These are phyloP conservation scores for Epsilonema sp. DNA, from an alignment of 2,888 invertebrate species.

Conservation along the genomic window DNA sequence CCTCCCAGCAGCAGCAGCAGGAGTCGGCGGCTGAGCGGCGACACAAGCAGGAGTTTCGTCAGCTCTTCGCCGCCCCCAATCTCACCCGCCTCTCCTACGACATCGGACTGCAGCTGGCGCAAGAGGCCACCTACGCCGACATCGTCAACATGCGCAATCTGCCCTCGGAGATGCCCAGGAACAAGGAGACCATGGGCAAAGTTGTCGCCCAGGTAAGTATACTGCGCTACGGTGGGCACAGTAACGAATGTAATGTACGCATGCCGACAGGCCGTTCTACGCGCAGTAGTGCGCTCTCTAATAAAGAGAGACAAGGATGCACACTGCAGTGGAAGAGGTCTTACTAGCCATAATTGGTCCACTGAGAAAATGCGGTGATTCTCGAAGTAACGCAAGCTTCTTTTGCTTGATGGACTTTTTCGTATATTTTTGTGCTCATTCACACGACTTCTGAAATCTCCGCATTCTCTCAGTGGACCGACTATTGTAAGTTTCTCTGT, in stretches of 20 bases:
- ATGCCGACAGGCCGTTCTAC: too few species aligned
- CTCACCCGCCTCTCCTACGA: not conserved
- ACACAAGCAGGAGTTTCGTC: not conserved
- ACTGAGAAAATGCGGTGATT: too few species aligned
- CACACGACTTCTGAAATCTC: not conserved
- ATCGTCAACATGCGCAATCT: not conserved
- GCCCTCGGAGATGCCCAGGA: constrained; percentile 1
- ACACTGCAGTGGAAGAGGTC: too few species aligned
- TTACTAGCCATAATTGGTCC: too few species aligned
- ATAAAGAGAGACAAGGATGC: too few species aligned
- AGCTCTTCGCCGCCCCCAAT: not conserved
- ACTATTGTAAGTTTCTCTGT: not conserved
- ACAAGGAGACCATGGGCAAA: not conserved
- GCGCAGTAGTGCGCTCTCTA: too few species aligned
- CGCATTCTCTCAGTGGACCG: too few species aligned
- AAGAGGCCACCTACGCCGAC: not conserved
- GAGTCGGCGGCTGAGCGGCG: not conserved
- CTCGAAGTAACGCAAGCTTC: too few species aligned
- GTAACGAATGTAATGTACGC: too few species aligned
- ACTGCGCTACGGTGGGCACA: not conserved
- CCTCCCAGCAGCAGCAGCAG: not conserved
- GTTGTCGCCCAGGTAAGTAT: not conserved
- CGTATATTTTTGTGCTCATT: not conserved
- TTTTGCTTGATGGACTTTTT: too few species aligned
- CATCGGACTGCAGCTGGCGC: not conserved